A percentile compares a stretch with the other conserved stretches of the same genome.
phyloP scores from a whole-genome alignment of 37 sponge, comb jelly and placozoan species.

The Tethya wilhelma region DNA sequence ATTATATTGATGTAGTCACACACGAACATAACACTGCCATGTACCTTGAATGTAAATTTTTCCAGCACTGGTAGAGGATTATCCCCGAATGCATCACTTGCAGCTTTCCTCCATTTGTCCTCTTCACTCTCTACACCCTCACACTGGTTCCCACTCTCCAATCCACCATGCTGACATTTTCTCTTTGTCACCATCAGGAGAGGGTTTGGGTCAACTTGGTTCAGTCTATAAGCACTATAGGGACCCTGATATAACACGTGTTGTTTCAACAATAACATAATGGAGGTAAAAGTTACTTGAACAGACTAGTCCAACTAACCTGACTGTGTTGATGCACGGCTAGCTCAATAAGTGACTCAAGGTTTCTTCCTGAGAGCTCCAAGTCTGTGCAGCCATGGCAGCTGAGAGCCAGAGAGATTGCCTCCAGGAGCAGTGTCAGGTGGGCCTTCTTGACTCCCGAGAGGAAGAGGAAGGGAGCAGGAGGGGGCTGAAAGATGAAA shows the following conservation, averaged over 20 bases:
- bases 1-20: too few relatives aligned
- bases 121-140: not conserved
- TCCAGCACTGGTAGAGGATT: slow-evolving; percentile 52
- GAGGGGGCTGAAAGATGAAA: slow-evolving; percentile 12
- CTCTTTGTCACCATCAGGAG: not conserved
- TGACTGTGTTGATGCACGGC: slow-evolving; percentile 27
- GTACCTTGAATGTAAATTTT: slow-evolving; percentile 39
- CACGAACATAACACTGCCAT: too few relatives aligned
- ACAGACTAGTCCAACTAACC: slow-evolving; percentile 4
- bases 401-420: slow-evolving; percentile 10
- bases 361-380: slow-evolving; percentile 19
- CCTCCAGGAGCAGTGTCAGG: slow-evolving; percentile 1
- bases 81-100: slow-evolving; percentile 15
- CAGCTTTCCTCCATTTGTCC: slow-evolving; percentile 14
- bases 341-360: slow-evolving; percentile 27
- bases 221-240: slow-evolving; percentile 9
- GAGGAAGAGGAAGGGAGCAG: slow-evolving; percentile 14
- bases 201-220: slow-evolving; percentile 17
- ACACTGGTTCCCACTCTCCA: not conserved
- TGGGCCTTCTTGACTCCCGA: slow-evolving; percentile 11
- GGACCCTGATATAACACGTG: slow-evolving; percentile 24
- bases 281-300: not conserved
- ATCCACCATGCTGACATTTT: not conserved
- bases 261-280: not conserved
- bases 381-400: slow-evolving; percentile 18